A percentile compares a stretch with the other conserved stretches of the same genome.
Evolutionary conservation across 2,888 invertebrate genomes (phyloP).

Genomic region (Eurois occulta): DNA sequence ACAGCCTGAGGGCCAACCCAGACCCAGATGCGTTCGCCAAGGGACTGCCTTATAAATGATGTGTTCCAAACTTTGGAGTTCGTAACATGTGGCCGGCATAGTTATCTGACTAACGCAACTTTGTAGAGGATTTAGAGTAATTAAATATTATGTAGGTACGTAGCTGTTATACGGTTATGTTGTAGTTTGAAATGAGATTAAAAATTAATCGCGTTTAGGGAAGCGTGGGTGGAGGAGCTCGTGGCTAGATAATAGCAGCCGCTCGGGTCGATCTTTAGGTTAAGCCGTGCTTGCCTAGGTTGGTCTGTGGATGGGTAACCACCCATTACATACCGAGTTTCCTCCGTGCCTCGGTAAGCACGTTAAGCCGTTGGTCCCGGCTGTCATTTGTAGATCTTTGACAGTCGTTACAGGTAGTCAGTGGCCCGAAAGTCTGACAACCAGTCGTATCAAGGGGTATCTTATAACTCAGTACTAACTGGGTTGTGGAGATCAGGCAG

Average conservation of each 20-base stretch:
- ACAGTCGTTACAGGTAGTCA: neutral
- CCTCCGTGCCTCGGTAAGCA: neutral
- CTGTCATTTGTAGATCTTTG: neutral
- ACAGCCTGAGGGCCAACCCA: neutral
- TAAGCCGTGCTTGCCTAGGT: neutral
- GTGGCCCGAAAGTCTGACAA: neutral
- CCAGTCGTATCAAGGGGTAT: neutral
- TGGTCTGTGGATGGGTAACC: neutral
- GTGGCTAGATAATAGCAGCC: neutral
- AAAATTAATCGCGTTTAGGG: constrained; percentile 7
- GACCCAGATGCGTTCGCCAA: constrained; percentile 33
- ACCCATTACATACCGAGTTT: neutral
- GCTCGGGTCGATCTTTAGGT: neutral
- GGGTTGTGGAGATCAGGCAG: too few relatives aligned
- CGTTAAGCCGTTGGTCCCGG: neutral
- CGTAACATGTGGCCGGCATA: constrained; percentile 37
- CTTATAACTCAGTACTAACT: neutral
- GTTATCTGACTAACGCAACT: constrained; percentile 22
- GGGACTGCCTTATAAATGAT: constrained; percentile 55
- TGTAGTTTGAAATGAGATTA: constrained; percentile 3
- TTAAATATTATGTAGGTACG: constrained; percentile 35
- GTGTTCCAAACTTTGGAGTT: constrained; percentile 42
- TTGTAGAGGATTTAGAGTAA: constrained; percentile 31
- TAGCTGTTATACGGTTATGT: neutral
- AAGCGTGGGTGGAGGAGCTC: neutral